Evolutionary conservation across 2,888 invertebrate genomes (phyloP).

Genomic region (Acanthosoma haemorrhoidale): DNA sequence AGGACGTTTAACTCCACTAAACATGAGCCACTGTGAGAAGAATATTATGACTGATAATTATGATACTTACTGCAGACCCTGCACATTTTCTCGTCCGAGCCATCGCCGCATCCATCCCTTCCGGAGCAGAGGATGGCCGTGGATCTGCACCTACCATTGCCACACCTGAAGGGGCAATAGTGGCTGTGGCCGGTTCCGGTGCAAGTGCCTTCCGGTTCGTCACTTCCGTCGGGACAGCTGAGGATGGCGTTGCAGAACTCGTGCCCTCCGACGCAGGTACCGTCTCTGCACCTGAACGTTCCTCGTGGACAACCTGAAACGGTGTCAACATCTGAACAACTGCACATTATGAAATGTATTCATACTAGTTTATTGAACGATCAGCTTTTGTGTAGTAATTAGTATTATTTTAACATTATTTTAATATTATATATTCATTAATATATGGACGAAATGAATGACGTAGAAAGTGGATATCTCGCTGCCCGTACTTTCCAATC

Average conservation of each 20-base stretch:
- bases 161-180: slow-evolving; percentile 77
- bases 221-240: slow-evolving; percentile 81
- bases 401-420: no score
- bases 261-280: slow-evolving; percentile 81
- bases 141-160: slow-evolving; percentile 80
- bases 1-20: no score
- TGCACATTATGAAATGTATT: no score
- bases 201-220: slow-evolving; percentile 77
- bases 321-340: no score
- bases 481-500: no score
- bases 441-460: no score
- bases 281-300: slow-evolving; percentile 78
- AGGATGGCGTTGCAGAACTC: slow-evolving; percentile 88
- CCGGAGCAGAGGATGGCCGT: slow-evolving; percentile 87
- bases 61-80: slow-evolving; percentile 66
- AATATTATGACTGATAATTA: no score
- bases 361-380: no score
- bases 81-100: slow-evolving; percentile 79
- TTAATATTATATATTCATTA: no score
- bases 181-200: slow-evolving; percentile 51
- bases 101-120: slow-evolving; percentile 85
- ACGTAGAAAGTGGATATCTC: no score
- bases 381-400: no score
- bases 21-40: no score
- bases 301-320: slow-evolving; percentile 64